A percentile compares a stretch with the other conserved stretches of the same genome.
These are phyloP conservation scores for Drosophila setosimentum DNA, from an alignment of 2,888 invertebrate genomes.

Conservation along the genomic window DNA sequence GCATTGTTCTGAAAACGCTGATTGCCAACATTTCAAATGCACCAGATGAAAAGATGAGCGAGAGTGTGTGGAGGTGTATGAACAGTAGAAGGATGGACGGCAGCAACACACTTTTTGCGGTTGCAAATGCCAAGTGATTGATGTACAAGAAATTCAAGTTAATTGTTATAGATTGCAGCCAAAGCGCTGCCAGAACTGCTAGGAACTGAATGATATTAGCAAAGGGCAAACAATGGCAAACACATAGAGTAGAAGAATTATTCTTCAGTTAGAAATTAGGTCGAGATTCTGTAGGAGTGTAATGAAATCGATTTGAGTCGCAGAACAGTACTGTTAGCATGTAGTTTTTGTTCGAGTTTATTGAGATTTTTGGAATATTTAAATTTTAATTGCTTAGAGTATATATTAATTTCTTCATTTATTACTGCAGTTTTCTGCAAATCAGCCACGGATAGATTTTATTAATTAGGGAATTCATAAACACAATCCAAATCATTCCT, in stretches of 20 bases:
- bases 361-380: background rate
- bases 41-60: constrained; percentile 16
- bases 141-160: constrained; percentile 42
- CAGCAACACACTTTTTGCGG: constrained; percentile 22
- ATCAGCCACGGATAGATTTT: background rate
- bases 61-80: background rate
- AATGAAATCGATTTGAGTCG: background rate
- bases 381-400: background rate
- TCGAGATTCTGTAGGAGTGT: background rate
- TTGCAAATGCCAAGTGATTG: constrained; percentile 45
- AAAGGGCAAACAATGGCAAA: background rate
- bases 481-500: background rate
- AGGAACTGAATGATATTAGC: background rate
- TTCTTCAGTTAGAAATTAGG: background rate
- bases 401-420: background rate
- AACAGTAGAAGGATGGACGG: background rate
- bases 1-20: constrained; percentile 52
- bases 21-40: constrained; percentile 55
- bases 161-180: constrained; percentile 39
- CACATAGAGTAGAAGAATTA: background rate
- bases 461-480: background rate
- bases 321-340: background rate
- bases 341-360: background rate
- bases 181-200: background rate
- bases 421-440: background rate